A percentile compares a stretch with the other conserved stretches of the same genome.
phyloP scores from a whole-genome alignment of 1,140 invertebrate species.

The Propsilocerus akamusi region DNA sequence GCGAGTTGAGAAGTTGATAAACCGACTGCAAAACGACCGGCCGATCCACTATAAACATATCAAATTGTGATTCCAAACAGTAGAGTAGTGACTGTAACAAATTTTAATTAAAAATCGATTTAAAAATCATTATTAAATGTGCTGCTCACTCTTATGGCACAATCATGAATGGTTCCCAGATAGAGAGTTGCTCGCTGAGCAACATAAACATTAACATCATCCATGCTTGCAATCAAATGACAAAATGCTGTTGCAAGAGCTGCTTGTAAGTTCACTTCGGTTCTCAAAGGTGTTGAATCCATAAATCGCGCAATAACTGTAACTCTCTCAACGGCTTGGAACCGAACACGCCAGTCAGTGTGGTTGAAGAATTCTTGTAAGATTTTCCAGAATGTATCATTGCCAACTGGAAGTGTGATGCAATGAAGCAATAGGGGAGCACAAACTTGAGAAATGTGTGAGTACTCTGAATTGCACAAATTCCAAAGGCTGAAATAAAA shows the following conservation, averaged over 20 bases:
- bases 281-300: slow-evolving; percentile 69
- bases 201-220: slow-evolving; percentile 87
- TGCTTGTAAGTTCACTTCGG: slow-evolving; percentile 73
- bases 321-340: slow-evolving; percentile 85
- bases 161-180: slow-evolving; percentile 84
- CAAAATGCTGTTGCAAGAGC: slow-evolving; percentile 92
- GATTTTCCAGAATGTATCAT: slow-evolving; percentile 86
- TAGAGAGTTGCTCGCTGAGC: slow-evolving; percentile 85
- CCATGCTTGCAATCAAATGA: slow-evolving; percentile 87
- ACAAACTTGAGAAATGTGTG: slow-evolving; percentile 74
- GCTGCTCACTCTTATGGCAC: slow-evolving; percentile 44
- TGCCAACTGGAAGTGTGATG: slow-evolving; percentile 77
- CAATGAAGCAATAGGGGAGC: slow-evolving; percentile 88
- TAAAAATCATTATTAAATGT: background rate
- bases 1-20: slow-evolving; percentile 83
- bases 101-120: slow-evolving; percentile 8
- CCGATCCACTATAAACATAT: slow-evolving; percentile 85
- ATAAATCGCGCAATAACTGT: slow-evolving; percentile 83
- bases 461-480: slow-evolving; percentile 78
- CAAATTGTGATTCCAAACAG: slow-evolving; percentile 83
- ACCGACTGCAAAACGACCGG: slow-evolving; percentile 85
- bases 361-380: slow-evolving; percentile 87
- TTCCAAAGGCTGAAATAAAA: slow-evolving; percentile 66
- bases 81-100: slow-evolving; percentile 53
- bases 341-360: slow-evolving; percentile 74